phyloP scores from a whole-genome alignment of 2,888 invertebrate genomes.

The Sinotaia quadrata region DNA sequence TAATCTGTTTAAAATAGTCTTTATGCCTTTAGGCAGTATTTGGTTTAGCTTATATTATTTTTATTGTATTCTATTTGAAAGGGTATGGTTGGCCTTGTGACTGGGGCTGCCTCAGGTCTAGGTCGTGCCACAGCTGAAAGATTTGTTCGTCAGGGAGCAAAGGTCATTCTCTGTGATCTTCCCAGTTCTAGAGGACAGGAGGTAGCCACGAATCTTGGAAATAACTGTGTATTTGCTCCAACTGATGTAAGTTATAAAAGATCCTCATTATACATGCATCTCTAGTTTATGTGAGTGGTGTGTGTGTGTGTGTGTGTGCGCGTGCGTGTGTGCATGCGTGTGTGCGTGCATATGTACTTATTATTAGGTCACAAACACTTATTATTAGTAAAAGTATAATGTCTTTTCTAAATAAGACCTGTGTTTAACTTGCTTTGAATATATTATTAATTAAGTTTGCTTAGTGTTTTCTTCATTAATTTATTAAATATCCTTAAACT shows the following conservation, averaged over 20 bases:
- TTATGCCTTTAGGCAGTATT: too few species aligned
- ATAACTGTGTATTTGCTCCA: slow-evolving; percentile 84
- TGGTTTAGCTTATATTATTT: too few species aligned
- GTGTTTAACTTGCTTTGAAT: too few species aligned
- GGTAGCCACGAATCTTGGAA: slow-evolving; percentile 81
- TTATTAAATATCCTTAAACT: too few species aligned
- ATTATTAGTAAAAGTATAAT: too few species aligned
- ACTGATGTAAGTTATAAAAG: slow-evolving; percentile 81
- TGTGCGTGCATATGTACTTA: background rate
- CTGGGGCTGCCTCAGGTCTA: slow-evolving; percentile 96
- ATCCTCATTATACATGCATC: background rate
- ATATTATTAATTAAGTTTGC: too few species aligned
- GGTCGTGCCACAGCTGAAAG: slow-evolving; percentile 92
- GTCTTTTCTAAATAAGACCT: too few species aligned
- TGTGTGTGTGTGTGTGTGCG: background rate
- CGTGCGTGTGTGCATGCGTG: slow-evolving; percentile 4
- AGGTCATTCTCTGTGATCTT: slow-evolving; percentile 91
- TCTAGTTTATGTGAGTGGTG: background rate
- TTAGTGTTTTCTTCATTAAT: too few species aligned
- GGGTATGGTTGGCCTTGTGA: slow-evolving; percentile 79
- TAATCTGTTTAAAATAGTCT: too few species aligned
- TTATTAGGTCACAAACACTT: background rate
- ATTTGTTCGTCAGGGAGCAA: slow-evolving; percentile 85
- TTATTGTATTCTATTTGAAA: too few species aligned
- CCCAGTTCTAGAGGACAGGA: slow-evolving; percentile 86